A percentile compares a stretch with the other conserved stretches of the same genome.
Evolutionary conservation across 2,113 vertebrate species (phyloP).

Genomic region (Phrynocephalus versicolor): DNA sequence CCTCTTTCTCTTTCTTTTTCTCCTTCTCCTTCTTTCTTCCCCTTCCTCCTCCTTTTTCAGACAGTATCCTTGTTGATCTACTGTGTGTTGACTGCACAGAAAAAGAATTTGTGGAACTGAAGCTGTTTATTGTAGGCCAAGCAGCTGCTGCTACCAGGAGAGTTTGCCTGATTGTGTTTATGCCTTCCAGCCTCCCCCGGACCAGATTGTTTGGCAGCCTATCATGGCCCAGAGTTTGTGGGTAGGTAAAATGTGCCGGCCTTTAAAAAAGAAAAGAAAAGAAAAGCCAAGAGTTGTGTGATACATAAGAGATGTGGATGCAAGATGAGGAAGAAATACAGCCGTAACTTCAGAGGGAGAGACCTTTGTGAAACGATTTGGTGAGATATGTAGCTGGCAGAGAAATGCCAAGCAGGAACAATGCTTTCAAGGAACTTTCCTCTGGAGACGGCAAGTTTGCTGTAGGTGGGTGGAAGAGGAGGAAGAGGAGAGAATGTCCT

Average conservation of each 20-base stretch:
- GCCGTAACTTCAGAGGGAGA: not conserved
- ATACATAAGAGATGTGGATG: conserved; percentile 1
- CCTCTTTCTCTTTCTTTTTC: too few species aligned
- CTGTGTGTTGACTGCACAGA: not conserved
- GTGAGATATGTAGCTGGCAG: not conserved
- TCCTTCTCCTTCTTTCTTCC: too few species aligned
- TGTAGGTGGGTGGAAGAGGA: not conserved
- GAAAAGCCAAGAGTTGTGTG: not conserved
- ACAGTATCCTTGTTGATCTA: too few species aligned
- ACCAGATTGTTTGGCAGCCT: not conserved
- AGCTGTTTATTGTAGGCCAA: not conserved
- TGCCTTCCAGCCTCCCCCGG: not conserved
- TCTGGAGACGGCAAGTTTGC: not conserved
- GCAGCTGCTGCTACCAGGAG: not conserved
- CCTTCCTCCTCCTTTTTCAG: too few species aligned
- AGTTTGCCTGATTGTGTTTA: not conserved
- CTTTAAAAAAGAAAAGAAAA: not conserved
- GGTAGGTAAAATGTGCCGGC: conserved; percentile 39
- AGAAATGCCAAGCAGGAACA: not conserved
- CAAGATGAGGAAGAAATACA: not conserved
- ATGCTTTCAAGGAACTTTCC: not conserved
- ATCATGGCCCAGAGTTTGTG: not conserved
- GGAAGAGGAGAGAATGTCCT: not conserved
- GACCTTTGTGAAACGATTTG: not conserved
- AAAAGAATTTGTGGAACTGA: not conserved